A percentile compares a stretch with the other conserved stretches of the same genome.
Evolutionary conservation across 1,140 invertebrate genomes (phyloP).

Genomic region (Ceratoteleas bidentatus): DNA sequence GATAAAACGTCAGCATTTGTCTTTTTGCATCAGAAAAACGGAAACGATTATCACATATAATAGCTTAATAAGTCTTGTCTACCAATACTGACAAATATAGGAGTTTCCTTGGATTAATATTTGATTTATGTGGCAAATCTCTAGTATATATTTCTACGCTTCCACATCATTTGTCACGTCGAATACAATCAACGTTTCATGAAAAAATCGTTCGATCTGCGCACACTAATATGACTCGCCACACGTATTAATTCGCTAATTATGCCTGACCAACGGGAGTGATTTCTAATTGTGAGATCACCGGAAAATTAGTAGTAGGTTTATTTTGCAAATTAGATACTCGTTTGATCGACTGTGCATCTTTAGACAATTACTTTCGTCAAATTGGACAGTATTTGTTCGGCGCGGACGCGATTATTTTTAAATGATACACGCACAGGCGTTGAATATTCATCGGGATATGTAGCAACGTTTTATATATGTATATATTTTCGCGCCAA

Average conservation of each 20-base stretch:
- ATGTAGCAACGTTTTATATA: conserved; percentile 1
- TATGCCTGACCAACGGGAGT: not conserved
- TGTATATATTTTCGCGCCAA: conserved; percentile 26
- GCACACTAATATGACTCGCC: not conserved
- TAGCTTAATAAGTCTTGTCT: conserved; percentile 25
- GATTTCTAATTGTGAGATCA: conserved; percentile 26
- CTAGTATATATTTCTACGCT: conserved; percentile 16
- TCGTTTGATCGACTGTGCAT: conserved; percentile 14
- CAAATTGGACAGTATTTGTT: not conserved
- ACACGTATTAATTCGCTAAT: conserved; percentile 11
- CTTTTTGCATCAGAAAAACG: not conserved
- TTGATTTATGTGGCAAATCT: conserved; percentile 28
- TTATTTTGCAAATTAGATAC: conserved; percentile 24
- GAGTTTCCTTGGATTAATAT: conserved; percentile 25
- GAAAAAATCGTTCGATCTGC: conserved; percentile 7
- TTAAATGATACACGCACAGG: conserved; percentile 9
- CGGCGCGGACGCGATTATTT: conserved; percentile 16
- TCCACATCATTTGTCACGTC: conserved; percentile 25
- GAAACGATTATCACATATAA: conserved; percentile 6
- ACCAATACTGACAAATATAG: conserved; percentile 28
- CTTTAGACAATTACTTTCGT: conserved; percentile 13
- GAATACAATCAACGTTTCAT: conserved; percentile 18
- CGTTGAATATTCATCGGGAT: conserved; percentile 27
- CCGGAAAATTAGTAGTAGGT: not conserved
- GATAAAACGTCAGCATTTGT: not conserved